A percentile compares a stretch with the other conserved stretches of the same genome.
Conservation (phyloP, 1,140 invertebrate species). For the Platorchestia sp. region DNA sequence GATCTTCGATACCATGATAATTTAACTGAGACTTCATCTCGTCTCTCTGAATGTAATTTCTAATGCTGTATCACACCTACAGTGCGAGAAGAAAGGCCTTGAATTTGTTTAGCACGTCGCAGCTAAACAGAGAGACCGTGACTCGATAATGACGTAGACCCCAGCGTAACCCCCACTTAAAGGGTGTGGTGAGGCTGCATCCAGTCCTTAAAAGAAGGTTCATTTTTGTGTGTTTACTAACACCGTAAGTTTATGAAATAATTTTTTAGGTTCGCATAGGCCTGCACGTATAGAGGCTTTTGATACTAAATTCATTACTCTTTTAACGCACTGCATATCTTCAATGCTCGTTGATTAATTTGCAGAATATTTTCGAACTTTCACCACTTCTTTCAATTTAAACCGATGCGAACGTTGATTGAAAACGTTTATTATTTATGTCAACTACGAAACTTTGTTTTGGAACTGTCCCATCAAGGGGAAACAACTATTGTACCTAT, state of each 20-base stretch:
- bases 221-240: background rate
- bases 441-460: background rate
- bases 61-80: too few relatives aligned
- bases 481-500: too few relatives aligned
- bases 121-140: background rate
- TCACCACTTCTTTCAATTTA: background rate
- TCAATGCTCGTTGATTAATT: background rate
- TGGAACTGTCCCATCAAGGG: too few relatives aligned
- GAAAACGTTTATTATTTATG: too few relatives aligned
- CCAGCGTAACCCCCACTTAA: background rate
- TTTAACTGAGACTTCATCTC: too few relatives aligned
- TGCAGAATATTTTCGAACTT: background rate
- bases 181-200: background rate
- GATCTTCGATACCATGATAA: too few relatives aligned
- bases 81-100: too few relatives aligned
- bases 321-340: background rate
- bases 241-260: background rate
- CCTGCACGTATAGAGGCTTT: background rate
- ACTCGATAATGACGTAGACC: background rate
- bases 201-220: background rate
- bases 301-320: background rate
- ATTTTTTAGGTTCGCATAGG: background rate
- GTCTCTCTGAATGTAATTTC: too few relatives aligned
- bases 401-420: too few relatives aligned
- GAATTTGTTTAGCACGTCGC: too few relatives aligned